Conservation (phyloP, 2,113 vertebrate species). For the Bucco capensis region DNA sequence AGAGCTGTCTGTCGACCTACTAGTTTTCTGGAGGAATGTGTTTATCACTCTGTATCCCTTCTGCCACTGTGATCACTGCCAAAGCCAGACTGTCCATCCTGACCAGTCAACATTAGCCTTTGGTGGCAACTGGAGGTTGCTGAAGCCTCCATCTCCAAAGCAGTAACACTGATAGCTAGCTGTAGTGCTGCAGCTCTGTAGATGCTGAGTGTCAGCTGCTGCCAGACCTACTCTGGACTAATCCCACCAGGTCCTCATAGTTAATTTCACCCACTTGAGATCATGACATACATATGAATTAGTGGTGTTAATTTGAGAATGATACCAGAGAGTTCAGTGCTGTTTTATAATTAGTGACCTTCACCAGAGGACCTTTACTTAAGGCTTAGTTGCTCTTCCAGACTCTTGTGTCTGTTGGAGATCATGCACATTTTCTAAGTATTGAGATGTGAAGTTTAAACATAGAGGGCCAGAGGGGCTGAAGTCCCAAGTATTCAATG, state of each 20-base stretch:
- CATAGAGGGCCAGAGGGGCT: neutral
- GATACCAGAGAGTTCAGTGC: neutral
- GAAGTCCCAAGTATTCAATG: neutral
- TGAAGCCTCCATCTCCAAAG: neutral
- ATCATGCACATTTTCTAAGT: neutral
- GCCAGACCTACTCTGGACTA: neutral
- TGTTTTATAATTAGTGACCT: constrained; percentile 1
- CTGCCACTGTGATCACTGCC: neutral
- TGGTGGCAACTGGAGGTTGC: neutral
- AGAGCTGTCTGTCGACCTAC: neutral
- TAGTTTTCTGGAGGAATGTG: neutral
- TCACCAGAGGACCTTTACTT: neutral
- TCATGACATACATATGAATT: neutral
- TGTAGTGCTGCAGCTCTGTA: neutral
- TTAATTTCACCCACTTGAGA: neutral
- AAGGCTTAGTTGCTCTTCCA: neutral
- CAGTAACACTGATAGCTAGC: neutral
- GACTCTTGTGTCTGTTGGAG: neutral
- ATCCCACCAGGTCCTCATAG: neutral
- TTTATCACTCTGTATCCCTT: neutral
- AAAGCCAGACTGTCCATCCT: neutral
- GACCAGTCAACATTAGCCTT: neutral
- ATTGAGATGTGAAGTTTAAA: neutral
- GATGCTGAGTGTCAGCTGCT: neutral
- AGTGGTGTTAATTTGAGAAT: neutral